Evolutionary conservation across 2,888 invertebrate genomes (phyloP), one percentile per base, ranked within the genome.

Genomic region (Allygus modestus): DNA sequence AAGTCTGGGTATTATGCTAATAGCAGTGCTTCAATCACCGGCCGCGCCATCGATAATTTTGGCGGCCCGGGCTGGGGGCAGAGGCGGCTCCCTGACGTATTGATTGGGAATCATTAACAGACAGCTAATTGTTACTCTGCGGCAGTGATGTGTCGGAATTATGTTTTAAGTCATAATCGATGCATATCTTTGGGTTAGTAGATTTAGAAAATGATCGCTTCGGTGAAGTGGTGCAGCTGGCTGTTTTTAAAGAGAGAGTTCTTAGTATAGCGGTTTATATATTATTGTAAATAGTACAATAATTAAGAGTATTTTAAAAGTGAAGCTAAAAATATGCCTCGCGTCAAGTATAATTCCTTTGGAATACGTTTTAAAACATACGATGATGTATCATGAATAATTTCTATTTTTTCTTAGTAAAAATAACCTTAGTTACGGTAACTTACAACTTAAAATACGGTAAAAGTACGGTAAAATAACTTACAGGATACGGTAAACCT

Each of bases 71-170:
- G 23, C 46, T 46, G 46, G 54, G 20, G 54, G 54, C 20, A 15
- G 20, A n/a, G 23, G 54, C 20, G 20, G 20, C 54, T 9, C 1
- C 2, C 54, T 65, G 65, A 65, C 65, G 65, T 28, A 15, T 15
- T 26, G 65, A 65, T 54, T 23, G 54, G 20, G 28, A 26, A 65
- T 15, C 65, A 65, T 65, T 65, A 65, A 17, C 65, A 23, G 54
- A 54, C 65, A 65, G 65, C 26, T 65, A 65, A 65, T 65, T 65
- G 65, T 28, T 58, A 58, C 58, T 26, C 31, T 31, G 28, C n/a
- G 65, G 28, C 65, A 28, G 26, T 65, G 65, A 65, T 65, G 28
- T 65, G 65, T 31, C 65, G 28, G 65, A 15, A 31, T 65, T 65
- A 65, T 65, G 28, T 65, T 65, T 31, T 9, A 65, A 31, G 31